These are phyloP conservation scores for Anguilla japonica DNA, from an alignment of 2,113 vertebrate genomes.

Conservation along the genomic window DNA sequence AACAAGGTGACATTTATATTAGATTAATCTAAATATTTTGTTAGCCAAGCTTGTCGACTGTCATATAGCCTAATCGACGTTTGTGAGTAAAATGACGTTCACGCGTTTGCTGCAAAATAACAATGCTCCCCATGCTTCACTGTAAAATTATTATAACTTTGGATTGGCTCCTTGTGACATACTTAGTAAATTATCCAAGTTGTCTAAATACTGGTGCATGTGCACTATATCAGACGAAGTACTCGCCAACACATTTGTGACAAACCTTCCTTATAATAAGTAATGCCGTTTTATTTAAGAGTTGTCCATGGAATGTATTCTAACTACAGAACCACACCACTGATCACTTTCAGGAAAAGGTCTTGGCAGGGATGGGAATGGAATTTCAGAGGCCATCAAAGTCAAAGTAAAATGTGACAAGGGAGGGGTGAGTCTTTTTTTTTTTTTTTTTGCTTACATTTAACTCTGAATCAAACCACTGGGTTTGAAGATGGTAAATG, in stretches of 20 bases:
- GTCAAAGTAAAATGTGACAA: constrained; percentile 87
- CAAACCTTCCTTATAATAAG: too few relatives aligned
- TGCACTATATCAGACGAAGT: too few relatives aligned
- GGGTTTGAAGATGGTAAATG: background rate
- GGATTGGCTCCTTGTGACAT: too few relatives aligned
- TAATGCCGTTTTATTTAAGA: background rate
- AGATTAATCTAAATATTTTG: background rate
- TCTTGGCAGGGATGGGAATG: constrained; percentile 78
- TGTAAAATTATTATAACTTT: too few relatives aligned
- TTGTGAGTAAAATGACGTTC: background rate
- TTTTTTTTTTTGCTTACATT: background rate
- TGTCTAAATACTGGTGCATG: too few relatives aligned
- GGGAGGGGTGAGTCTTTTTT: constrained; percentile 75
- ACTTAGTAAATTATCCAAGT: too few relatives aligned
- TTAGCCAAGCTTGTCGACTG: too few relatives aligned
- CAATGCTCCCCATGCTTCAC: too few relatives aligned
- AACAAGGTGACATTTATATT: constrained; percentile 63
- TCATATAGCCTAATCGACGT: too few relatives aligned
- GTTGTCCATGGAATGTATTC: background rate
- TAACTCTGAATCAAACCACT: background rate
- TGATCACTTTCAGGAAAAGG: constrained; percentile 77
- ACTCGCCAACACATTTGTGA: too few relatives aligned
- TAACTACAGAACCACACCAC: background rate
- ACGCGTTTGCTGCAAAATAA: background rate
- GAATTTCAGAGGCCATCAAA: constrained; percentile 82